Evolutionary conservation across 2,888 invertebrate genomes (phyloP).

Genomic region (Galerucella calmariensis): DNA sequence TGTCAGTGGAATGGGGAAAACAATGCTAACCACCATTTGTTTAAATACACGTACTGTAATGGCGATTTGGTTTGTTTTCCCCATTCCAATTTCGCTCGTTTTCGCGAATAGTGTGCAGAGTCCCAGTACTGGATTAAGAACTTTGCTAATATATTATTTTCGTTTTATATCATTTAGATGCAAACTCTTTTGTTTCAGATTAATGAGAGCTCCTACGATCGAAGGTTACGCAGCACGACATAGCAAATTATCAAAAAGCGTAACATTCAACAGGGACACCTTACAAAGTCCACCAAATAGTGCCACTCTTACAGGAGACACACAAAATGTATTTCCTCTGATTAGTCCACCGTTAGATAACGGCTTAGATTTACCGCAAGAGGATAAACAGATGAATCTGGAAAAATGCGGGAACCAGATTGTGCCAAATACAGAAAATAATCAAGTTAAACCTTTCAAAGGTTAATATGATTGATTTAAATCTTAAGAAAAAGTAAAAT

Average conservation of each 20-base stretch:
- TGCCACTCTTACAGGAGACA: constrained; percentile 50
- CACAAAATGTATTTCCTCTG: constrained; percentile 56
- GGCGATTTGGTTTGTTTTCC: too few relatives aligned
- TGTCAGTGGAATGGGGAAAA: too few relatives aligned
- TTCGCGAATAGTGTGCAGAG: too few relatives aligned
- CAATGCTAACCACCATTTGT: too few relatives aligned
- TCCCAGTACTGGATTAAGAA: too few relatives aligned
- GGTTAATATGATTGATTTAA: constrained; percentile 57
- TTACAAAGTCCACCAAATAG: constrained; percentile 80
- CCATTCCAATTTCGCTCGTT: too few relatives aligned
- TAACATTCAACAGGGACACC: constrained; percentile 87
- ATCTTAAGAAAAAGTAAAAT: not conserved
- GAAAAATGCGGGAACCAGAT: constrained; percentile 70
- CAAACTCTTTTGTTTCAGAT: constrained; percentile 53
- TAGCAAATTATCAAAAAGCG: constrained; percentile 88
- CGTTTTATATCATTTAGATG: not conserved
- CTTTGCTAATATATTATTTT: too few relatives aligned
- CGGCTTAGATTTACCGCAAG: constrained; percentile 58
- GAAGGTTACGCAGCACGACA: constrained; percentile 91
- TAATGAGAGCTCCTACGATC: constrained; percentile 84
- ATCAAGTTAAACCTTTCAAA: constrained; percentile 70
- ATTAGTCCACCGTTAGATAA: constrained; percentile 62
- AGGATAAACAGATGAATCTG: constrained; percentile 68
- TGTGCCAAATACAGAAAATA: constrained; percentile 70
- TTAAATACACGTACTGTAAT: too few relatives aligned